Base-by-base conservation (phyloP, 2,113 vertebrate species). In the Spermophilus dauricus region DNA sequence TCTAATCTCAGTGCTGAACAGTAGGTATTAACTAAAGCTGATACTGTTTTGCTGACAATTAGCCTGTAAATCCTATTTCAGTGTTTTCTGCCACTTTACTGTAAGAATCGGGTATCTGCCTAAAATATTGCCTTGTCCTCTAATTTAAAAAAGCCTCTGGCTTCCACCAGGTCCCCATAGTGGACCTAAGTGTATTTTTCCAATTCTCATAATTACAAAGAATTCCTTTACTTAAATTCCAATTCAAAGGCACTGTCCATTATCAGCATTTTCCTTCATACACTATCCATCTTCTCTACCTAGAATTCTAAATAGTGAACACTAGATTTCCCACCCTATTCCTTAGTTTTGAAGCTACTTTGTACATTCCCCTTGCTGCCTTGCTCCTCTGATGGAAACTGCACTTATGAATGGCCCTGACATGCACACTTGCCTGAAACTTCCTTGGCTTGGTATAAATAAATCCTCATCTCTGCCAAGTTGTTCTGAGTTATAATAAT, bases 361-460 rank as follows among this genome's bases (percentile, higher is more conserved):
- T 17, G 12, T 17, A 8, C 0, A 65, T 18, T 5, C 7, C 37
- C 75, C 58, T 56, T 76, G 5, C 6, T 93, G 16, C 16, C 61
- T 94, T 92, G 20, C 3, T 85, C 4, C 30, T 34, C 17, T 58
- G 7, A 26, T 88, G 61, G 37, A 72, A 67, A 89, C 34, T 85
- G 37, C 1, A 91, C 45, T 42, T 86, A 45, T 0, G n/a, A 14
- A 69, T 45, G 17, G 5, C 0, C 26, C 37, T 83, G 37, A 69
- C 0, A 8, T 77, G 16, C 45, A 88, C 34, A 8, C 28, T 10
- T 34, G 45, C 37, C 45, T 37, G 39, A 85, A 61, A 51, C 13
- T 91, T 72, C 63, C 61, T 65, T 91, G 75, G 22, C 17, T 56
- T 82, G 9, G 1, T 45, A 84, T 81, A 92, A 93, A 96, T 95